phyloP scores from a whole-genome alignment of 2,113 vertebrate species.

The Hippocampus guttulatus region DNA sequence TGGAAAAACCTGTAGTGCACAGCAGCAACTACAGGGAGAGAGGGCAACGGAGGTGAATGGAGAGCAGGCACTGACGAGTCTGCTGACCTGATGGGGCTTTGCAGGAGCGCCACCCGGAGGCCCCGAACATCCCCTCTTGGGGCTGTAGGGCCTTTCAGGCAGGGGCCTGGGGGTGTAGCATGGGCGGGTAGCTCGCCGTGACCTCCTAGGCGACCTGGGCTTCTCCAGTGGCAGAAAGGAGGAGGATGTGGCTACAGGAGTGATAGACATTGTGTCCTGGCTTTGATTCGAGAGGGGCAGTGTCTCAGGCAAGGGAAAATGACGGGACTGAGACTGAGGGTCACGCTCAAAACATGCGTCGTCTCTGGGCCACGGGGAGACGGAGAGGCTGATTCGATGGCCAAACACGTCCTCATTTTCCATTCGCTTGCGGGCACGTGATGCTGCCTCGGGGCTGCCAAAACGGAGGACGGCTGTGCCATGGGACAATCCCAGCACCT shows the following conservation, averaged over 20 bases:
- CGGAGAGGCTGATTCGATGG: slow-evolving; percentile 85
- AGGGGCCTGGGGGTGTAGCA: slow-evolving; percentile 73
- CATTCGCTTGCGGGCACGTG: slow-evolving; percentile 92
- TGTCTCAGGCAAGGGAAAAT: slow-evolving; percentile 32
- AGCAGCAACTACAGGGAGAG: slow-evolving; percentile 46
- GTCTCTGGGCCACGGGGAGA: slow-evolving; percentile 79
- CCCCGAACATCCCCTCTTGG: slow-evolving; percentile 77
- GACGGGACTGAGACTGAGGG: slow-evolving; percentile 38
- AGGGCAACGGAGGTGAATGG: slow-evolving; percentile 45
- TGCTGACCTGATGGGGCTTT: slow-evolving; percentile 84
- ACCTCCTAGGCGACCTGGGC: slow-evolving; percentile 86
- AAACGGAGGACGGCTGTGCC: slow-evolving; percentile 89
- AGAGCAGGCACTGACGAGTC: slow-evolving; percentile 78
- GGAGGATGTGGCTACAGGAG: slow-evolving; percentile 40
- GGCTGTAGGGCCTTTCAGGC: slow-evolving; percentile 77
- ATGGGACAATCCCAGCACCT: slow-evolving; percentile 87
- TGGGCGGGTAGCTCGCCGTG: slow-evolving; percentile 77
- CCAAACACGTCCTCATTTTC: slow-evolving; percentile 97
- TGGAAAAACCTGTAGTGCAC: slow-evolving; percentile 20
- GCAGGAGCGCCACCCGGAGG: slow-evolving; percentile 68
- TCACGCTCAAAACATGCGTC: slow-evolving; percentile 54
- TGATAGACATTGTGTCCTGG: slow-evolving; percentile 36
- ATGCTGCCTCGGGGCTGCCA: slow-evolving; percentile 83
- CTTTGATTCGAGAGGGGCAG: slow-evolving; percentile 33
- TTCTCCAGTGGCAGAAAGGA: slow-evolving; percentile 78